Evolutionary conservation across 2,113 vertebrate genomes (phyloP).

Genomic region (Sinocyclocheilus grahami): DNA sequence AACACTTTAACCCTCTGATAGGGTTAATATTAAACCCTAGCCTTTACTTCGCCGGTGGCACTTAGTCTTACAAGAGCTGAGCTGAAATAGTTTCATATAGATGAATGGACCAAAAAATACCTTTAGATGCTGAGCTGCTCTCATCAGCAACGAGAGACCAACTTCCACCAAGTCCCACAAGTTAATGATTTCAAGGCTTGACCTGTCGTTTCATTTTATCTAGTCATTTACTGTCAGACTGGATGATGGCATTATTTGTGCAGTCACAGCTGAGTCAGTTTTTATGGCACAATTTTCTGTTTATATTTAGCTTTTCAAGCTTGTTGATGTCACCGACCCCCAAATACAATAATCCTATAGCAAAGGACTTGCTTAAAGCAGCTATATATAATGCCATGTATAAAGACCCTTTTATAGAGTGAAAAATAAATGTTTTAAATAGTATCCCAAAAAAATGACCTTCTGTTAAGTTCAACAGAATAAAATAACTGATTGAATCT

Average conservation of each 20-base stretch:
- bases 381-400: too few species aligned
- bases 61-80: conserved; percentile 28
- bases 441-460: too few species aligned
- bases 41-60: conserved; percentile 7
- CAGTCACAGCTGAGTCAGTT: not conserved
- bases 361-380: too few species aligned
- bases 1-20: conserved; percentile 59
- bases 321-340: not conserved
- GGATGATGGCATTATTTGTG: not conserved
- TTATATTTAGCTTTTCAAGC: not conserved
- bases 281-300: not conserved
- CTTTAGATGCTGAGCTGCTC: not conserved
- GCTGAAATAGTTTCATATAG: conserved; percentile 9
- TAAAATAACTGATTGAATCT: not conserved
- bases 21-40: conserved; percentile 39
- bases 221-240: not conserved
- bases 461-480: not conserved
- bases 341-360: too few species aligned
- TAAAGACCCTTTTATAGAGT: too few species aligned
- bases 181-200: not conserved
- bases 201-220: not conserved
- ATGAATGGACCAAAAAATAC: not conserved
- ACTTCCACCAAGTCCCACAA: not conserved
- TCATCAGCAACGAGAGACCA: not conserved
- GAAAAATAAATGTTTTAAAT: too few species aligned